Base-by-base conservation (phyloP, 2,888 invertebrate species). In the Tipula confusa region DNA sequence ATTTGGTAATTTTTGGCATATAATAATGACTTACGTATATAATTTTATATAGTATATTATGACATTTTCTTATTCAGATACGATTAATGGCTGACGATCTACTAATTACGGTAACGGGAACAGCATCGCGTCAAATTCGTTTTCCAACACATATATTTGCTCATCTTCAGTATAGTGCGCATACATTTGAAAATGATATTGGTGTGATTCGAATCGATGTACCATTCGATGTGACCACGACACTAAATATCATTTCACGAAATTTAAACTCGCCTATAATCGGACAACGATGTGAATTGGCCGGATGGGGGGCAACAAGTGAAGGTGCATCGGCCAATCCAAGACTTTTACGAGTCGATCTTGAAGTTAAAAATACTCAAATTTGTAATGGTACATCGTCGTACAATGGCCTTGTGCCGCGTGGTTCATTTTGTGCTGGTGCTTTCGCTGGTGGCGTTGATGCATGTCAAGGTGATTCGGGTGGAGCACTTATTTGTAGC, bases 401-500 rank as follows among this genome's bases (percentile, higher is more conserved):
- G 4, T 84, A 38, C 28, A 31, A 83, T 81, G 84, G 84, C 18
- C 5, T 29, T 6, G 33, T 84, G 0, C 83, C 83, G 1, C 33
- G 5, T 11, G 83, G 83, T 29, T 15, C 31, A 4, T 48, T 85
- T 80, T 85, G 85, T 83, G 85, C 85, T 64, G 85, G 85, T 13
- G 33, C 83, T 7, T 38, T 84, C 18, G 38, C 18, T 43, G 85
- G 85, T 83, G 85, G 85, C 31, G 43, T 82, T n/a, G 84, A 84
- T 33, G 48, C 84, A 7, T 84, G 84, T 15, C 83, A 84, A 38
- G 84, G 84, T n/a, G 85, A 85, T 83, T 84, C 84, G 0, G 85
- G 85, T 38, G 85, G 84, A 38, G 84, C 83, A 5, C 36, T 85
- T n/a, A 84, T 84, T 24, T 85, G 85, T 80, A 38, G 13, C 15